Evolutionary conservation across 2,797 vertebrate species (phyloP), one percentile per base, ranked within the genome.

Genomic region (Ptychadena robeensis): DNA sequence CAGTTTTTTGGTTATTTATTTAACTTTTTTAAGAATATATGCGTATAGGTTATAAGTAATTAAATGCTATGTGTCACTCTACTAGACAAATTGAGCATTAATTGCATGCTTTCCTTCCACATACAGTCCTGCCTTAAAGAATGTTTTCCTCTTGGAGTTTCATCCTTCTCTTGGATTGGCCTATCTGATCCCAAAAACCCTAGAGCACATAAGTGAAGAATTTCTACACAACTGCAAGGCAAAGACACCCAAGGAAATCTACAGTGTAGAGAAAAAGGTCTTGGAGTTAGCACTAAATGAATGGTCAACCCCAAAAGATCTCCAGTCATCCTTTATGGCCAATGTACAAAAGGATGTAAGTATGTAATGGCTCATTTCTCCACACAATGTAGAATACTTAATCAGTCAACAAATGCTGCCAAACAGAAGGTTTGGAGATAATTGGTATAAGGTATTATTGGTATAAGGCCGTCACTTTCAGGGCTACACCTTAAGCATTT

Each of bases 111-210:
- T 14, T 44, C 40, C 38, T 40, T 44, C 3, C 63, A 87, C 90
- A 37, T 38, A 53, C 88, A 96, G 92, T 83, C 87, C 92, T 37
- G 80, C 89, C 73, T 87, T 92, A 84, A 93, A 90, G 88, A 93
- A 86, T 14, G 63, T 89, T 12, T 93, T 91, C 86, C 91, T 94
- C 34, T 86, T 95, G 83, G 94, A 95, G 85, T 89, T 96, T 57
- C 92, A 96, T 27, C 90, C 93, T n/a, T 95, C 93, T 3, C 90
- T 96, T 69, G 91, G 88, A 65, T 86, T 93, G 81, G 87, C 89
- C 0, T 87, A 89, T 0, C 86, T 85, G 7, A 86, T 95, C 72
- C 90, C 91, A 80, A 83, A 88, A 35, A 76, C 82, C 37, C 88
- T 95, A 0, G 77, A 89, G 38, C 86, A 76, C 59, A 84, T 93